Evolutionary conservation across 2,888 invertebrate genomes (phyloP), one percentile per base, ranked within the genome.

Genomic region (Andrena chrysosceles): DNA sequence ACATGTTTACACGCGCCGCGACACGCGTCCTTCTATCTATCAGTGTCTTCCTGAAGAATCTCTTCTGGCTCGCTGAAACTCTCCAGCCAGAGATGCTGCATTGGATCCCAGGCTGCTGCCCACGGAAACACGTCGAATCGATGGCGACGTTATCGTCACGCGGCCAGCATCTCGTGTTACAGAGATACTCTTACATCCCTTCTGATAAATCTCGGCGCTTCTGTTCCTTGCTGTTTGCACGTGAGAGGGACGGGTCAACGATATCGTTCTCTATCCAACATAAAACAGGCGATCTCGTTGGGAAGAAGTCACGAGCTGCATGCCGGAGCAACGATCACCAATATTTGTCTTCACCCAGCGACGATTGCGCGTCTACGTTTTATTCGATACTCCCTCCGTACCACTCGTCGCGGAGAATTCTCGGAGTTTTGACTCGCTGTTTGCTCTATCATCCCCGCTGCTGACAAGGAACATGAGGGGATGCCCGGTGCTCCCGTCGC

Each of bases 1-100:
- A 75, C 75, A 68, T 79, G 75, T 84, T 84, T 77, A 71, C 75
- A 75, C 60, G 68, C 42, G 35, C 26, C 48, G 16, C 20, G 75
- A 73, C 76, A 74, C 70, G 16, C 31, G 31, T 52, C 31, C 6
- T 33, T 8, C n/a, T 3, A 13, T 48, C 13, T 20, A 8, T 48
- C 68, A n/a, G 52, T 35, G 20, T 56, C 68, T 56, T 56, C 54
- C 5, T 0, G 26, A 13, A 10, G 33, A 42, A 48, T 35, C 49
- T 62, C 33, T 69, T 10, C 16, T 6, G 13, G n/a, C 16, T 31
- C 52, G 26, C 13, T 31, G 52, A 26, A 49, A 10, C 23, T 56
- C 56, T 26, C 20, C 23, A 13, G 56, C 10, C 56, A 3, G 23
- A 23, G 23, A 26, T 26, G 23, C 56, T 4, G 56, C 20, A 26